A percentile compares a stretch with the other conserved stretches of the same genome.
Conservation (phyloP, 2,888 invertebrate genomes). For the Brachynemurus nebulosus region DNA sequence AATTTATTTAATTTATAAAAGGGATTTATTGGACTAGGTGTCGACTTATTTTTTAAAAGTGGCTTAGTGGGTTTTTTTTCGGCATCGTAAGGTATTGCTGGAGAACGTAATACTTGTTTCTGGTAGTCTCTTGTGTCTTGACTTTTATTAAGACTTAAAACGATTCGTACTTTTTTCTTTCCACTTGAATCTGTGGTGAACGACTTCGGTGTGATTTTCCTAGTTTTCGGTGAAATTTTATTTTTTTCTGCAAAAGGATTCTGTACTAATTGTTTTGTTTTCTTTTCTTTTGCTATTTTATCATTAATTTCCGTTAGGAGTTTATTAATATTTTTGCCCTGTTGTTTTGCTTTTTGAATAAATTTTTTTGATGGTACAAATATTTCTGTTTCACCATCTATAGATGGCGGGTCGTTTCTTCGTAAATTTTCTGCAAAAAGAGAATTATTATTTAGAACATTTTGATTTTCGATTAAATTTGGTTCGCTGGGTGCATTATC, state of each 20-base stretch:
- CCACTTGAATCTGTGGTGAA: slow-evolving; percentile 15
- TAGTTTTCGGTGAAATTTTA: slow-evolving; percentile 11
- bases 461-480: background rate
- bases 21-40: slow-evolving; percentile 62
- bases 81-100: slow-evolving; percentile 62
- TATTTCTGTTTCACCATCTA: slow-evolving; percentile 23
- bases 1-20: slow-evolving; percentile 41
- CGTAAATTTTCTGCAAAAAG: background rate
- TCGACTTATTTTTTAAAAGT: slow-evolving; percentile 52
- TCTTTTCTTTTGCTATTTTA: slow-evolving; percentile 9
- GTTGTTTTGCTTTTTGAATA: slow-evolving; percentile 10
- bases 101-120: slow-evolving; percentile 52
- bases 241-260: slow-evolving; percentile 14
- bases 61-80: slow-evolving; percentile 53
- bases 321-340: slow-evolving; percentile 1
- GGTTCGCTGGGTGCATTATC: background rate
- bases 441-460: background rate
- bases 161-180: slow-evolving; percentile 59
- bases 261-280: slow-evolving; percentile 4
- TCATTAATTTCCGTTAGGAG: slow-evolving; percentile 17
- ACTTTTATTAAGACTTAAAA: slow-evolving; percentile 50
- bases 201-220: background rate
- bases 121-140: slow-evolving; percentile 63
- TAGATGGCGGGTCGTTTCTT: slow-evolving; percentile 22
- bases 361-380: slow-evolving; percentile 24